Evolutionary conservation across 2,797 vertebrate species (phyloP).

Genomic region (Phaenicophaeus curvirostris): DNA sequence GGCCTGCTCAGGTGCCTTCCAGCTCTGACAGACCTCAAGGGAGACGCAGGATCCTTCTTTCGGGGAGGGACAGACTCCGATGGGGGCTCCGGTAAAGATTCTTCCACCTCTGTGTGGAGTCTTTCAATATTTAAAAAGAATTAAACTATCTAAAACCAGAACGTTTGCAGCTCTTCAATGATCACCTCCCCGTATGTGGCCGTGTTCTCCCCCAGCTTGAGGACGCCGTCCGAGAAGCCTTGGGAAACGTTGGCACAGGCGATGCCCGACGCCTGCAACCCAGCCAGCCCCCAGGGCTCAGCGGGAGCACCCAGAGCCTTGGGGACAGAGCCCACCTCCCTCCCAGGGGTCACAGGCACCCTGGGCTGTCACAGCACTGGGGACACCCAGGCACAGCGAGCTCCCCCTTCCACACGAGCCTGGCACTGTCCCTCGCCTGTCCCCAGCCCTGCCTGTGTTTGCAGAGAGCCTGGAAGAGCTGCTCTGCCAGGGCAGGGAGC

Average conservation of each 20-base stretch:
- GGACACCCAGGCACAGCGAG: background rate
- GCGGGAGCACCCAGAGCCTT: background rate
- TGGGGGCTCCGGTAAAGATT: too few relatives aligned
- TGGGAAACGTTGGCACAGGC: slow-evolving; percentile 79
- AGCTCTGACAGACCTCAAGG: too few relatives aligned
- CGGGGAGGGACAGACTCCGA: too few relatives aligned
- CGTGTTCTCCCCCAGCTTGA: slow-evolving; percentile 81
- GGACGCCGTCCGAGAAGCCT: slow-evolving; percentile 81
- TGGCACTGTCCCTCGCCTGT: rapidly evolving
- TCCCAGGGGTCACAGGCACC: too few relatives aligned
- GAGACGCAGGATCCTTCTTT: too few relatives aligned
- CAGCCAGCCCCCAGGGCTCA: background rate
- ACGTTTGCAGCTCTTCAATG: too few relatives aligned
- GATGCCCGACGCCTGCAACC: slow-evolving; percentile 69
- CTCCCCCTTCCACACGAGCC: background rate
- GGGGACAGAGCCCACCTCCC: background rate
- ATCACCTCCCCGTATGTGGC: slow-evolving; percentile 74
- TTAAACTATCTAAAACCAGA: too few relatives aligned
- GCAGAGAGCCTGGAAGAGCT: background rate
- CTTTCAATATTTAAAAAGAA: too few relatives aligned
- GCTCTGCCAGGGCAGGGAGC: background rate
- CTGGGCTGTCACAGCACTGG: rapidly evolving
- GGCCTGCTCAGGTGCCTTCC: too few relatives aligned
- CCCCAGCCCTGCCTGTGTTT: background rate
- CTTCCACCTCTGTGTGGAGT: too few relatives aligned